A percentile compares a stretch with the other conserved stretches of the same genome.
phyloP scores from a whole-genome alignment of 2,797 vertebrate genomes.

The Falco rusticolus region DNA sequence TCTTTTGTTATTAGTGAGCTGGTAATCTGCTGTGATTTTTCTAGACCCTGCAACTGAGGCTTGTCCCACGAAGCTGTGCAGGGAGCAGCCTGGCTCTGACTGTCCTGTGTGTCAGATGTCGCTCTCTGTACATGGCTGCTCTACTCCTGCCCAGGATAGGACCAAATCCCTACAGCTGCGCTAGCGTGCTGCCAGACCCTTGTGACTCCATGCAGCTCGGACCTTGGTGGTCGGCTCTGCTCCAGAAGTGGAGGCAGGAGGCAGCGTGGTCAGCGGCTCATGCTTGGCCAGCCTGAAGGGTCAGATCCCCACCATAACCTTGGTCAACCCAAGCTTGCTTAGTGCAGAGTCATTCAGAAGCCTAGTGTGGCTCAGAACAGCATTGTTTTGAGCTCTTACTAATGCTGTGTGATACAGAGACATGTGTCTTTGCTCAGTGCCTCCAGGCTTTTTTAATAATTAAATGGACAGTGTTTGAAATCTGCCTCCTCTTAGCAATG shows the following conservation, averaged over 20 bases:
- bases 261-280: accelerated
- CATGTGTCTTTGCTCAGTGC: not conserved
- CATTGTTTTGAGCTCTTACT: not conserved
- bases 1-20: not conserved
- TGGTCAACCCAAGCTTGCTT: not conserved
- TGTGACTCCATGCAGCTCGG: not conserved
- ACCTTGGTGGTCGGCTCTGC: not conserved
- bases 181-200: not conserved
- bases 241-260: not conserved
- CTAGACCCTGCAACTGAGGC: not conserved
- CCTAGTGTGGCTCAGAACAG: not conserved
- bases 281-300: not conserved
- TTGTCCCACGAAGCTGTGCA: not conserved
- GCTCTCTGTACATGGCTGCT: not conserved
- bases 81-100: not conserved
- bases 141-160: not conserved
- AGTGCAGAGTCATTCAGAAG: not conserved
- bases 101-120: not conserved
- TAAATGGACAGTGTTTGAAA: not conserved
- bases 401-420: not conserved
- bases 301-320: not conserved
- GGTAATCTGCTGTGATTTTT: not conserved
- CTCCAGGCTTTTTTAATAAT: not conserved
- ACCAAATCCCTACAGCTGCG: not conserved
- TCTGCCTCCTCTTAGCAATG: not conserved